Conservation (phyloP, 2,113 vertebrate species). For the Fregata magnificens region DNA sequence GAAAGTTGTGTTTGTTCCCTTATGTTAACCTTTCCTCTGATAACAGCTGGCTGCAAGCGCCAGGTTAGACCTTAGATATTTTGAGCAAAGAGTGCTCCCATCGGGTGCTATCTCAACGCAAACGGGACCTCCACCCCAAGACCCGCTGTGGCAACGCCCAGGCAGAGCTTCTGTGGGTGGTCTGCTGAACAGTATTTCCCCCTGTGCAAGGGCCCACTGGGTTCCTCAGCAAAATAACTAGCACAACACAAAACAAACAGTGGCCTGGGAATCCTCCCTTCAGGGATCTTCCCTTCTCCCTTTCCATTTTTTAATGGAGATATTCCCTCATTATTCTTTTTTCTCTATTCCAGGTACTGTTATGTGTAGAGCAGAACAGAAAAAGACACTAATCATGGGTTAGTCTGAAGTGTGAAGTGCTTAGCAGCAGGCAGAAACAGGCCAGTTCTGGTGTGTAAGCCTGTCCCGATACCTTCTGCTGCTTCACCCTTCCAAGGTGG, state of each 20-base stretch:
- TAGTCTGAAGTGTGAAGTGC: neutral
- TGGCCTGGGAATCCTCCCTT: neutral
- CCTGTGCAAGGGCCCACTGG: neutral
- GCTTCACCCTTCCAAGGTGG: neutral
- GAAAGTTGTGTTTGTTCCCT: neutral
- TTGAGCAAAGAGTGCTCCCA: neutral
- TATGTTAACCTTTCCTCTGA: neutral
- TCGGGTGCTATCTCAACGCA: neutral
- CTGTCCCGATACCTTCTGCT: neutral
- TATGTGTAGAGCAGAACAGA: neutral
- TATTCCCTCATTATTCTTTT: neutral
- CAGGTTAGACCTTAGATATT: too few species aligned
- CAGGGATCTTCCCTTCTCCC: neutral
- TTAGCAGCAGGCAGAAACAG: neutral
- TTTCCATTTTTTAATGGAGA: neutral
- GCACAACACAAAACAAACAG: neutral
- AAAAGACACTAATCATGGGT: neutral
- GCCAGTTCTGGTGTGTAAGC: neutral
- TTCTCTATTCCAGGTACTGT: neutral
- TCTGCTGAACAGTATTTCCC: neutral
- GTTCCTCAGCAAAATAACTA: neutral
- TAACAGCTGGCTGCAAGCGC: neutral
- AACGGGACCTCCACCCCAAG: neutral
- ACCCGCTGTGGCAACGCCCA: rapidly evolving
- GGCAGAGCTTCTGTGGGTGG: neutral